Percentiles rank a stretch among this genome's conserved stretches.
These are phyloP conservation scores for Dendroctonus ponderosae DNA, from an alignment of 1,140 invertebrate species.

Conservation along the genomic window DNA sequence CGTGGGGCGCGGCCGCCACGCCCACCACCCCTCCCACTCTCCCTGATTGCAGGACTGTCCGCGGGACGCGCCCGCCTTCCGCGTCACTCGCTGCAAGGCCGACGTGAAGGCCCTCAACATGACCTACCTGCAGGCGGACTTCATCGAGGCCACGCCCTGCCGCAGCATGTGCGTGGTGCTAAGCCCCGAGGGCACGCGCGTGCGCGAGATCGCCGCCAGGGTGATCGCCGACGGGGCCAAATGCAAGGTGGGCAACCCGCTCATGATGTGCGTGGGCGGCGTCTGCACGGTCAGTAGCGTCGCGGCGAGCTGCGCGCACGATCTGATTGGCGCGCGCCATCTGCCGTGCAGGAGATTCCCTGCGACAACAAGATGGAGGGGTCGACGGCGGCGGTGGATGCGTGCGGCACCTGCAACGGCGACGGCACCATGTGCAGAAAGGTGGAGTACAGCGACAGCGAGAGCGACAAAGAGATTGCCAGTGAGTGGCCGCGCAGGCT, in stretches of 20 bases:
- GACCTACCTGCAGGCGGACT: too few relatives aligned
- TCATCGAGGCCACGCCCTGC: too few relatives aligned
- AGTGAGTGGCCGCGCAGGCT: too few relatives aligned
- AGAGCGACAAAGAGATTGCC: too few relatives aligned
- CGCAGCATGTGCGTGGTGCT: too few relatives aligned
- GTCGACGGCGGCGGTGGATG: slow-evolving; percentile 63
- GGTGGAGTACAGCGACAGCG: too few relatives aligned
- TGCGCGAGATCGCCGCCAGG: too few relatives aligned
- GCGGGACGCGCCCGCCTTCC: slow-evolving; percentile 54
- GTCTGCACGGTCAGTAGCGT: slow-evolving; percentile 6
- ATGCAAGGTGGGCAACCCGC: slow-evolving; percentile 11
- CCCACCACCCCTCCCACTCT: neutral
- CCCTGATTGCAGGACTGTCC: slow-evolving; percentile 54
- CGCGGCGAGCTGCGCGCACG: too few relatives aligned
- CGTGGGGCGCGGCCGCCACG: neutral
- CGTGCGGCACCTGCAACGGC: slow-evolving; percentile 68
- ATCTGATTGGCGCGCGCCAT: too few relatives aligned
- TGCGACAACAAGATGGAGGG: slow-evolving; percentile 64
- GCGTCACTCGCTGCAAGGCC: slow-evolving; percentile 59
- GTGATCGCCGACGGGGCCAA: slow-evolving; percentile 2
- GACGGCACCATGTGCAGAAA: slow-evolving; percentile 63
- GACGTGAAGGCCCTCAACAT: too few relatives aligned
- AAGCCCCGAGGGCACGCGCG: too few relatives aligned
- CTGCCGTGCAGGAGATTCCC: slow-evolving; percentile 54
- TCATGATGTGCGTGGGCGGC: slow-evolving; percentile 3